Evolutionary conservation across 2,888 invertebrate species (phyloP).

Genomic region (Rosalia funebris): DNA sequence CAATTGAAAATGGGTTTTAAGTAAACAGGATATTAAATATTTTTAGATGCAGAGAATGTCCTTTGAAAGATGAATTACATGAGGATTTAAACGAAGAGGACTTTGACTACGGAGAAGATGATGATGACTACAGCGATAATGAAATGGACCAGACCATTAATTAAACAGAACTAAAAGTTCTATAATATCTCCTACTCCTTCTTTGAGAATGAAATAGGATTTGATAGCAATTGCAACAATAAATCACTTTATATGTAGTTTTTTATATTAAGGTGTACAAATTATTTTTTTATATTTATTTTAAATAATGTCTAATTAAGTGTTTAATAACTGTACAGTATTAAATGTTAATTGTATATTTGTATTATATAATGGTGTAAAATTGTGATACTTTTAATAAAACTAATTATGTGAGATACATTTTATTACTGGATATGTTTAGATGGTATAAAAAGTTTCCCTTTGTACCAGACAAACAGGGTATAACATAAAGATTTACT

Average conservation of each 20-base stretch:
- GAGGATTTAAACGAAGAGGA: constrained; percentile 45
- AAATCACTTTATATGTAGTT: background rate
- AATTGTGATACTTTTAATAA: constrained; percentile 33
- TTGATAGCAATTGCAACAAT: constrained; percentile 4
- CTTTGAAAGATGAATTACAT: constrained; percentile 37
- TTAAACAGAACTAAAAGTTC: background rate
- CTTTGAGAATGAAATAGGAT: constrained; percentile 18
- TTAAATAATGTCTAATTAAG: constrained; percentile 13
- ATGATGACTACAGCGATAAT: constrained; percentile 30
- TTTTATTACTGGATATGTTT: constrained; percentile 12
- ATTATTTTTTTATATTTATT: constrained; percentile 26
- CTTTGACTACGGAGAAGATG: constrained; percentile 46
- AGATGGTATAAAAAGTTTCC: constrained; percentile 9
- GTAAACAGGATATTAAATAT: too few species aligned
- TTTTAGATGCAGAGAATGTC: constrained; percentile 49
- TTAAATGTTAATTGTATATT: constrained; percentile 28
- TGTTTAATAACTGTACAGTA: constrained; percentile 27
- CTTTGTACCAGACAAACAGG: constrained; percentile 16
- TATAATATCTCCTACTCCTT: constrained; percentile 19
- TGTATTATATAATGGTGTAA: constrained; percentile 26
- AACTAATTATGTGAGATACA: constrained; percentile 7
- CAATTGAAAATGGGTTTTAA: too few species aligned
- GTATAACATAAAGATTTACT: background rate
- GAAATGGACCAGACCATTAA: constrained; percentile 9
- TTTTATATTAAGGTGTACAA: constrained; percentile 23